Conservation (phyloP, 1,140 invertebrate genomes). For the Argopecten irradians region DNA sequence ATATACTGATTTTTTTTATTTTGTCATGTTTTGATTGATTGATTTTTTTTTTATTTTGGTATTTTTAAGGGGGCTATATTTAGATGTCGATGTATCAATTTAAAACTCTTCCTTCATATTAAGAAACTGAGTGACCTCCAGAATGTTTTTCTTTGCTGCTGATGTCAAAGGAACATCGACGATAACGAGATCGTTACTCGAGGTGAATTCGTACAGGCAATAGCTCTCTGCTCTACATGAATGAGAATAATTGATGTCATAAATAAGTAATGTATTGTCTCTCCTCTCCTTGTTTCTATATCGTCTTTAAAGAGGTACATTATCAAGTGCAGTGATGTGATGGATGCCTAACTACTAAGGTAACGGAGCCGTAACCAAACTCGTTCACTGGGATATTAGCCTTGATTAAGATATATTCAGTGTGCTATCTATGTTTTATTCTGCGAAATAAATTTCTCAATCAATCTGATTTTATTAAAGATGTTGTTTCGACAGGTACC, state of each 20-base stretch:
- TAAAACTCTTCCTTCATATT: no score
- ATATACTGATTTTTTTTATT: no score
- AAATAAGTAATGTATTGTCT: neutral
- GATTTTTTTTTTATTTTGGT: no score
- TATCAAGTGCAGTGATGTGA: neutral
- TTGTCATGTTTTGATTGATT: no score
- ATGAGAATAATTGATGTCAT: neutral
- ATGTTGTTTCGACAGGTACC: no score
- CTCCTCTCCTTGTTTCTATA: neutral
- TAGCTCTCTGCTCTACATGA: neutral
- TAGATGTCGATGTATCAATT: no score
- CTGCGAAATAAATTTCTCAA: no score
- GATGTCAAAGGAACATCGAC: neutral
- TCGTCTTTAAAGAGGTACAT: neutral
- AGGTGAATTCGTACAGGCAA: neutral
- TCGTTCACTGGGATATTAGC: neutral
- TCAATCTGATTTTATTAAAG: no score
- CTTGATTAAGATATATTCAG: neutral
- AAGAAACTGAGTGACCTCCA: no score
- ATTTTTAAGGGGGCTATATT: no score
- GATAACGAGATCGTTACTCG: neutral
- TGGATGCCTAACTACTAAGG: neutral
- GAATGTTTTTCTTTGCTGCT: no score
- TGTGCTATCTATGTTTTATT: no score
- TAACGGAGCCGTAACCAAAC: neutral